Percentiles rank a stretch among this genome's conserved stretches.
phyloP scores from a whole-genome alignment of 37 sponge, comb jelly and placozoan species.

The Bolinopsis microptera region DNA sequence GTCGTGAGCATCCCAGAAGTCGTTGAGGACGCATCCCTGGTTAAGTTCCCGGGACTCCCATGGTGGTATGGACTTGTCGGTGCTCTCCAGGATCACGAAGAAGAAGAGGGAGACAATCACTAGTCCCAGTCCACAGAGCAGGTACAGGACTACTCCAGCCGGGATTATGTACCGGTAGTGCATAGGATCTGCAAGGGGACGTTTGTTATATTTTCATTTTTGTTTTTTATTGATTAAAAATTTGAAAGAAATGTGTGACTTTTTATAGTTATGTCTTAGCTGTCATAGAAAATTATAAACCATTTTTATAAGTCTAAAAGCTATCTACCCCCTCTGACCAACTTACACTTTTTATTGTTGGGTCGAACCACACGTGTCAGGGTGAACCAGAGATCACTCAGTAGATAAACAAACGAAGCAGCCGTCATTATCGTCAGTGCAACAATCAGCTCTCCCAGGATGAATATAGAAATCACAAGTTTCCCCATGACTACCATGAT shows the following conservation, averaged over 20 bases:
- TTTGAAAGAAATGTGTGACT: too few relatives aligned
- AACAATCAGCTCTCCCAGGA: constrained; percentile 21
- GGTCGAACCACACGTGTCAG: neutral
- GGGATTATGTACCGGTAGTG: neutral
- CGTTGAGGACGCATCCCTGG: constrained; percentile 9
- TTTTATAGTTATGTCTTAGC: too few relatives aligned
- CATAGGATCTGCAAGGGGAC: neutral
- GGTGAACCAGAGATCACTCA: neutral
- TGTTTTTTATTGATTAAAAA: too few relatives aligned
- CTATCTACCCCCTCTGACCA: too few relatives aligned
- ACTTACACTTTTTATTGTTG: neutral
- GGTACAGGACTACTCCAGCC: neutral
- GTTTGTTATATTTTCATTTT: too few relatives aligned
- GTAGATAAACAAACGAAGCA: neutral
- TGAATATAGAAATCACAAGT: neutral
- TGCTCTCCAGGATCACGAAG: neutral
- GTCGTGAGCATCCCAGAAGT: constrained; percentile 32
- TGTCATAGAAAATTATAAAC: too few relatives aligned
- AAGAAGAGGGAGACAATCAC: constrained; percentile 14
- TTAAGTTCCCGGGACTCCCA: constrained; percentile 25
- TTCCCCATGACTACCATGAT: neutral
- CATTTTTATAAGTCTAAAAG: too few relatives aligned
- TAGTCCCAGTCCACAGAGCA: neutral
- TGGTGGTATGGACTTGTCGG: constrained; percentile 18
- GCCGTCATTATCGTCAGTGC: neutral